phyloP scores from a whole-genome alignment of 1,140 invertebrate species.

The Zelostemma sp. region DNA sequence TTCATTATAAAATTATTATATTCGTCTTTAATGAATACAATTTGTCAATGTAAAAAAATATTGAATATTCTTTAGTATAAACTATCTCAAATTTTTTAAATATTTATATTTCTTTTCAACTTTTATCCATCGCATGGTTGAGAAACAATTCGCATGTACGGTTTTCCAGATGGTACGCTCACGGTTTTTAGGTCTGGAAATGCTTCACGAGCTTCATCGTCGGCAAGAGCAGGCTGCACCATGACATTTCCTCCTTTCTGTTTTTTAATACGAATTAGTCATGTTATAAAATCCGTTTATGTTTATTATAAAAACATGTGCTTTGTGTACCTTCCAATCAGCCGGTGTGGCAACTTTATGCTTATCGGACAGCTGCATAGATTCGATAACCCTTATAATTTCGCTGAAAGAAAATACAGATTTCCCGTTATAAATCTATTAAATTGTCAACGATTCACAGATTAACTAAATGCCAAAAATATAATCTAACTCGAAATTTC shows the following conservation, averaged over 20 bases:
- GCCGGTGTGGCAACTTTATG: conserved; percentile 94
- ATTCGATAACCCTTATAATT: conserved; percentile 92
- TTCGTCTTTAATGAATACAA: not conserved
- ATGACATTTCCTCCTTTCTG: conserved; percentile 84
- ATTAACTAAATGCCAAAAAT: no score
- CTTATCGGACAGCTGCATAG: conserved; percentile 87
- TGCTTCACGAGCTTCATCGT: conserved; percentile 75
- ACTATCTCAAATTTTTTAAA: not conserved
- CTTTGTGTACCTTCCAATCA: conserved; percentile 86
- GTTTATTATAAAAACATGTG: no score
- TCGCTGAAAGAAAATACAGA: conserved; percentile 81
- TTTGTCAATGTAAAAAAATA: conserved; percentile 4
- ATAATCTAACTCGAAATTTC: conserved; percentile 90
- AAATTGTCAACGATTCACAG: no score
- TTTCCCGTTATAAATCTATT: no score
- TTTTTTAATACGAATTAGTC: conserved; percentile 13
- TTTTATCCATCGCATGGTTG: conserved; percentile 62
- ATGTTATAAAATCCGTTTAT: conserved; percentile 15
- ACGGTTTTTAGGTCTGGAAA: conserved; percentile 81
- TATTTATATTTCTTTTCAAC: not conserved
- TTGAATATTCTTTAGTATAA: not conserved
- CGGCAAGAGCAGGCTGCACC: conserved; percentile 82
- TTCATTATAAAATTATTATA: not conserved
- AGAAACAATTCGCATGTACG: conserved; percentile 81
- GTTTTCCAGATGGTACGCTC: conserved; percentile 84